phyloP scores from a whole-genome alignment of 2,888 invertebrate genomes.

The Tenthredo distinguenda region DNA sequence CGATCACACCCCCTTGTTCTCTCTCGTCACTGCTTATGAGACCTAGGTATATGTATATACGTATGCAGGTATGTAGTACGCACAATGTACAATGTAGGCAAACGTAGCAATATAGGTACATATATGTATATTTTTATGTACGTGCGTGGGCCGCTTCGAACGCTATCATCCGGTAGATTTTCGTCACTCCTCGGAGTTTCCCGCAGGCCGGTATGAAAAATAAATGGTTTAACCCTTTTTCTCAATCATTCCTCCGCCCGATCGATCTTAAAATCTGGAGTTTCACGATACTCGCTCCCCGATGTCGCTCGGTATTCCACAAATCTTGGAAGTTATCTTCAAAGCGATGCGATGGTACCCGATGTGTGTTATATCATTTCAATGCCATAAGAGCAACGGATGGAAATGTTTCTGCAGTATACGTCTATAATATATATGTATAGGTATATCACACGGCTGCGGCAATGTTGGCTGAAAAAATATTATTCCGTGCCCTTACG shows the following conservation, averaged over 20 bases:
- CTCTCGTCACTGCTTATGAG: not conserved
- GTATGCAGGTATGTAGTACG: too few species aligned
- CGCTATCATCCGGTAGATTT: not conserved
- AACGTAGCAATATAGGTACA: not conserved
- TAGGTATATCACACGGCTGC: too few species aligned
- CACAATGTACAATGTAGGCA: not conserved
- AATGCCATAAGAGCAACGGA: not conserved
- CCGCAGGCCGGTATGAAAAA: not conserved
- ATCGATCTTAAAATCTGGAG: not conserved
- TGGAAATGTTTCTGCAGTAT: not conserved
- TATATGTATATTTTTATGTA: not conserved
- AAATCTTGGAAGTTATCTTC: not conserved
- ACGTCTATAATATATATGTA: not conserved
- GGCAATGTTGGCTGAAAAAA: too few species aligned
- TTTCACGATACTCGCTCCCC: not conserved
- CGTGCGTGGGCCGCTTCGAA: not conserved
- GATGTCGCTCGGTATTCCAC: not conserved
- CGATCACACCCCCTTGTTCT: constrained; percentile 9
- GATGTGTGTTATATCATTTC: not conserved
- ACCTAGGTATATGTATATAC: not conserved
- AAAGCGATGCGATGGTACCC: not conserved
- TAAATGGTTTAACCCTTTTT: not conserved
- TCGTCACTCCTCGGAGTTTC: not conserved
- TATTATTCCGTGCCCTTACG: too few species aligned
- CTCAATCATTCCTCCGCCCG: not conserved